Percentiles rank a stretch among this genome's conserved stretches.
Conservation (phyloP, 2,888 invertebrate genomes). For the Eupithecia subumbrata region DNA sequence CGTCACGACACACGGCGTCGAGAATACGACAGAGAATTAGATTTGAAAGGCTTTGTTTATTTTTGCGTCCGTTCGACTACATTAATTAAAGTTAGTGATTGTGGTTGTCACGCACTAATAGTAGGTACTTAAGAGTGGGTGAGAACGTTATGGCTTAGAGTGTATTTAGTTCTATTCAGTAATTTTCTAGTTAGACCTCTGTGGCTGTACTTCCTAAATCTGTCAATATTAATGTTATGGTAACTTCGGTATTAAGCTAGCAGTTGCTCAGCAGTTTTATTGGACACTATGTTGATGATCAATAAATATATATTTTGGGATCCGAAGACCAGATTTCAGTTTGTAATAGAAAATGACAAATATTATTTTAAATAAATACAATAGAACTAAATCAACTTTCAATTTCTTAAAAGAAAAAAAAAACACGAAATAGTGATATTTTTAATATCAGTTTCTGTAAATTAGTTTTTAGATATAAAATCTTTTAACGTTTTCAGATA, state of each 20-base stretch:
- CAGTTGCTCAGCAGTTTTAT: too few species aligned
- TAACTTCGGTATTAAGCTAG: too few species aligned
- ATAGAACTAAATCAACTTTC: too few species aligned
- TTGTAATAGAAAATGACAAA: too few species aligned
- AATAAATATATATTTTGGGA: too few species aligned
- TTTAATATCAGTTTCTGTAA: not conserved
- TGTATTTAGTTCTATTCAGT: not conserved
- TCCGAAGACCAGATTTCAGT: too few species aligned
- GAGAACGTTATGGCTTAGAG: not conserved
- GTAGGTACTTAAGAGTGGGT: not conserved
- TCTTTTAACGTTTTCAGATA: too few species aligned
- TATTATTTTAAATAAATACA: too few species aligned
- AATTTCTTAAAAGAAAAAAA: too few species aligned
- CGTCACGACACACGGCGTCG: constrained; percentile 44
- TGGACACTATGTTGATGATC: too few species aligned
- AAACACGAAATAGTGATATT: too few species aligned
- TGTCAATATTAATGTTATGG: not conserved
- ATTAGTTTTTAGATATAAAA: not conserved
- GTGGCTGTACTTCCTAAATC: not conserved
- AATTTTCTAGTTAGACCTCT: not conserved
- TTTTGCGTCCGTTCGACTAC: not conserved
- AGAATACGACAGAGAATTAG: constrained; percentile 34
- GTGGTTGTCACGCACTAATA: not conserved
- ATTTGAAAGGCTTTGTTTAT: not conserved
- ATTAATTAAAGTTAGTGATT: not conserved